Conservation (phyloP, 92 coral and sea anemone species). For the Siderastrea radians region DNA sequence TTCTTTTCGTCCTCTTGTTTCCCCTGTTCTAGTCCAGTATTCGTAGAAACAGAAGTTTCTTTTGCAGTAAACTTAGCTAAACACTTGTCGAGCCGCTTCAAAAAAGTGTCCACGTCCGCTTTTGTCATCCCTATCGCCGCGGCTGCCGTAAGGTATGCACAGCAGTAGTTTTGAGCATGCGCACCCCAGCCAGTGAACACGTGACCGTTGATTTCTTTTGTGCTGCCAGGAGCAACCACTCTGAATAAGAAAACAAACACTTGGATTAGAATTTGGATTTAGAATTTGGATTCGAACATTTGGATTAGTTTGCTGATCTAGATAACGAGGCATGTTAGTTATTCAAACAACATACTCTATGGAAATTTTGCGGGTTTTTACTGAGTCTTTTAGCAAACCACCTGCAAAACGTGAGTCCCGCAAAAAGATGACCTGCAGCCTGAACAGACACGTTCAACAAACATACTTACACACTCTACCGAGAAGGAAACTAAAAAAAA, state of each 20-base stretch:
- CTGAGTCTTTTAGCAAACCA: too few relatives aligned
- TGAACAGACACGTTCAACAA: too few relatives aligned
- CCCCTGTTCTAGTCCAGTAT: background rate
- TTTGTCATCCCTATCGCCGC: slow-evolving; percentile 97
- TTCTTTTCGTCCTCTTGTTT: background rate
- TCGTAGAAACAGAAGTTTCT: background rate
- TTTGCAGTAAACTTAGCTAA: slow-evolving; percentile 67
- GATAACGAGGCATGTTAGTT: too few relatives aligned
- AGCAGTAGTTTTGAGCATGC: slow-evolving; percentile 87
- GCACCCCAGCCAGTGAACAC: slow-evolving; percentile 98
- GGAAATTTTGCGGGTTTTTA: too few relatives aligned
- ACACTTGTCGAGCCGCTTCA: slow-evolving; percentile 93
- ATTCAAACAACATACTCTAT: too few relatives aligned
- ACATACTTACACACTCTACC: too few relatives aligned
- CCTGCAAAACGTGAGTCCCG: too few relatives aligned
- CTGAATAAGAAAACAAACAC: slow-evolving; percentile 35
- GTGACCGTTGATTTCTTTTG: slow-evolving; percentile 92
- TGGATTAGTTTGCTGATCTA: too few relatives aligned
- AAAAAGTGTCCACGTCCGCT: slow-evolving; percentile 92
- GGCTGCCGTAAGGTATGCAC: slow-evolving; percentile 97
- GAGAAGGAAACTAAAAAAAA: too few relatives aligned
- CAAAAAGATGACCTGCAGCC: too few relatives aligned
- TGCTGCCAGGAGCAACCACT: slow-evolving; percentile 88
- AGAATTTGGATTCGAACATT: too few relatives aligned
- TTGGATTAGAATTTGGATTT: too few relatives aligned